Evolutionary conservation across 2,888 invertebrate species (phyloP).

Genomic region (Eretmocerus hayati): DNA sequence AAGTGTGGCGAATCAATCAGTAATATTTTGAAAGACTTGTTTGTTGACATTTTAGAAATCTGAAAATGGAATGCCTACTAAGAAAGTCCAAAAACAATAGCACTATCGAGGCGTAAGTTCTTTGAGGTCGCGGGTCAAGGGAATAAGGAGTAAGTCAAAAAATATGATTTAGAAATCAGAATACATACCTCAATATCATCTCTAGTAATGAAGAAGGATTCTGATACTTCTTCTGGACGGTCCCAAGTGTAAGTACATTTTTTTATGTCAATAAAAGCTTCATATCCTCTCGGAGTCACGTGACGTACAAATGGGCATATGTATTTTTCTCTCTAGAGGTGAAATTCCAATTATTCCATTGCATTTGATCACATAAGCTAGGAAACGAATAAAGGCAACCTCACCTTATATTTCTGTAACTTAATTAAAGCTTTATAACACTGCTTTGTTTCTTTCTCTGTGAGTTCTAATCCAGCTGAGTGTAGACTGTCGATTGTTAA

Average conservation of each 20-base stretch:
- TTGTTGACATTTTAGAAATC: neutral
- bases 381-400: neutral
- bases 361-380: neutral
- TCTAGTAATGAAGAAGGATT: constrained; percentile 33
- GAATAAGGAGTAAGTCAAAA: no score
- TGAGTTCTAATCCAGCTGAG: constrained; percentile 27
- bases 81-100: neutral
- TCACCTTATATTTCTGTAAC: constrained; percentile 24
- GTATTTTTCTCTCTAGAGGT: constrained; percentile 27
- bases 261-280: constrained; percentile 36
- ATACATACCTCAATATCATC: constrained; percentile 35
- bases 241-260: constrained; percentile 38
- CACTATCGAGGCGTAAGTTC: neutral
- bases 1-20: no score
- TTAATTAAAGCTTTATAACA: constrained; percentile 29
- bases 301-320: constrained; percentile 32
- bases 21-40: no score
- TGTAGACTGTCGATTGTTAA: constrained; percentile 32
- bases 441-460: constrained; percentile 26
- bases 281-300: constrained; percentile 31
- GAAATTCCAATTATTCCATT: neutral
- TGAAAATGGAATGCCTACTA: neutral
- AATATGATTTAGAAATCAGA: no score
- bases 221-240: constrained; percentile 30
- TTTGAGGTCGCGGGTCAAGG: neutral